These are phyloP conservation scores for Stenchaetothrips biformis DNA, from an alignment of 2,888 invertebrate genomes.

Conservation along the genomic window DNA sequence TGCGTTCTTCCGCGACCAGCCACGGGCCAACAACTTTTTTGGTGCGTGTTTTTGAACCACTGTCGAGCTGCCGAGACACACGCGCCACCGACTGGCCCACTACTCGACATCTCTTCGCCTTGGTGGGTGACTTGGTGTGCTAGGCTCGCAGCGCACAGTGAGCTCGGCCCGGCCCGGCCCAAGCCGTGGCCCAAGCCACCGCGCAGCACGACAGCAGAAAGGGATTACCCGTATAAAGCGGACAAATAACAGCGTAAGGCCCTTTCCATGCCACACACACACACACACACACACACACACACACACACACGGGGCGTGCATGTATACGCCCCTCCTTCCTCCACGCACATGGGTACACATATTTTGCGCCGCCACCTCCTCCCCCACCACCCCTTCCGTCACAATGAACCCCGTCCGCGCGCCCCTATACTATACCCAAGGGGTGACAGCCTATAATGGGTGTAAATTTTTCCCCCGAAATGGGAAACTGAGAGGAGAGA, in stretches of 20 bases:
- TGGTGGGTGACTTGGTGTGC: too few relatives aligned
- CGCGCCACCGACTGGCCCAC: too few relatives aligned
- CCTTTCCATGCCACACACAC: not conserved
- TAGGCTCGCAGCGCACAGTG: too few relatives aligned
- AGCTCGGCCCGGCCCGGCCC: too few relatives aligned
- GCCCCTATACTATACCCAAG: not conserved
- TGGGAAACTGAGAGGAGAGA: not conserved
- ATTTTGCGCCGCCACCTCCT: not conserved
- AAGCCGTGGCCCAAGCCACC: too few relatives aligned
- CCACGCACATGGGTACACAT: slow-evolving; percentile 15
- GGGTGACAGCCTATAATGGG: slow-evolving; percentile 22
- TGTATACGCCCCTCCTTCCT: not conserved
- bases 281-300: not conserved
- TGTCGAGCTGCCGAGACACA: too few relatives aligned
- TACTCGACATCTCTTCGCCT: too few relatives aligned
- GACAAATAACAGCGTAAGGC: slow-evolving; percentile 8
- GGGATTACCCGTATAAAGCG: slow-evolving; percentile 23
- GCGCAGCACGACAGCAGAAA: not conserved
- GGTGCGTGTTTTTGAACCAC: too few relatives aligned
- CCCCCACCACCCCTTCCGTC: not conserved
- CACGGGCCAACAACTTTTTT: too few relatives aligned
- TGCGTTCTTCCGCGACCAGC: too few relatives aligned
- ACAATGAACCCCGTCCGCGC: not conserved
- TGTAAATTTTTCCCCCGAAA: slow-evolving; percentile 14
- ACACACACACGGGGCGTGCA: not conserved